Base-by-base conservation (phyloP, 2,888 invertebrate species). In the Zaprionus lineosus region DNA sequence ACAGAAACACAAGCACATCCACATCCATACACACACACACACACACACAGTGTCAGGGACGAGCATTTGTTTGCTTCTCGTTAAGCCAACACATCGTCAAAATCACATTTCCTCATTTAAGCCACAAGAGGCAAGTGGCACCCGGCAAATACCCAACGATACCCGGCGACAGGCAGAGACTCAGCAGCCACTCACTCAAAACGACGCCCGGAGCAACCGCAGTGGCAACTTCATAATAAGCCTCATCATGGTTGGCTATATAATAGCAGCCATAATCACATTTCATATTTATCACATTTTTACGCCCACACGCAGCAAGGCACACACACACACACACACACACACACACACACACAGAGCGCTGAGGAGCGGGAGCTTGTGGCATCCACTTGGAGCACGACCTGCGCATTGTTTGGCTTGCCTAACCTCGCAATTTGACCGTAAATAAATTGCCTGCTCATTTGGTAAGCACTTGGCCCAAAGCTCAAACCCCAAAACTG, bases 371-470 rank as follows among this genome's bases (percentile, higher is more conserved):
- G 19, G 51, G 18, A 33, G n/a, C 12, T 26, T 34, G 15, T 28
- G 44, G 39, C 12, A 29, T 36, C n/a, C 47, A 56, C 48, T 47
- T 53, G 21, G 21, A 29, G 51, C 52, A 15, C 75, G 65, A 75
- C 64, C 78, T 64, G 71, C 68, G 68, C 82, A 82, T 68, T 82
- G 78, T 73, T 64, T 76, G 66, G 63, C 56, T 43, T 62, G 79
- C 55, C 82, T 85, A 83, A 85, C 69, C 74, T 74, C 67, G 70
- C 87, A 88, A 86, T 81, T 85, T 88, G 88, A 88, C 88, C 88
- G 86, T 88, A 86, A 81, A 87, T 88, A 87, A 88, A 88, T 88
- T 86, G 84, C 70, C 76, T 76, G 77, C 86, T 87, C 88, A 87
- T 84, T 88, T 88, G 79, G 86, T 82, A 85, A 85, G 84, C 82